These are phyloP conservation scores for Neomorphus geoffroyi DNA, from an alignment of 2,797 vertebrate species.

Conservation along the genomic window DNA sequence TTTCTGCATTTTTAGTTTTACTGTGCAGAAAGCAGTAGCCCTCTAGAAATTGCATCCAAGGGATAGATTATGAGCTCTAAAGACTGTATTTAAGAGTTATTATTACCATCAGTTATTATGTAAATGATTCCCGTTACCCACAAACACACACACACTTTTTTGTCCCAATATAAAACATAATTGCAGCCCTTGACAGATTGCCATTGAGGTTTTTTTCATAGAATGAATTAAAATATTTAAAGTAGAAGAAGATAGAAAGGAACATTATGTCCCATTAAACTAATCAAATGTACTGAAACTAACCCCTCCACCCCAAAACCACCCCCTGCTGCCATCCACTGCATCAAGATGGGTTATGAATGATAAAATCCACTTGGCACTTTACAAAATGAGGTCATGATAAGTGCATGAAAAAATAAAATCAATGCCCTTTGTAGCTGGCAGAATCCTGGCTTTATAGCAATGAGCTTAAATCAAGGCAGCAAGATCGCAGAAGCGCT, in stretches of 20 bases:
- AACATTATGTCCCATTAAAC: slow-evolving; percentile 41
- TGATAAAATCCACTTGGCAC: slow-evolving; percentile 27
- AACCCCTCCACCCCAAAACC: not conserved
- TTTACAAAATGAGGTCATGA: slow-evolving; percentile 46
- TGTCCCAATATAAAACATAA: slow-evolving; percentile 41
- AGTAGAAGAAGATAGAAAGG: slow-evolving; percentile 21
- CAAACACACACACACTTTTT: not conserved
- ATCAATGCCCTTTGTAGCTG: slow-evolving; percentile 4
- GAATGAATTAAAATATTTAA: slow-evolving; percentile 55
- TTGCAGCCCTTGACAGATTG: slow-evolving; percentile 42
- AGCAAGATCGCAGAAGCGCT: not conserved
- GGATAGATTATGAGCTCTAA: not conserved
- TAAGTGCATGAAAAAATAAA: slow-evolving; percentile 47
- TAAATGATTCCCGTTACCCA: slow-evolving; percentile 39
- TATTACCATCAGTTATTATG: slow-evolving; percentile 32
- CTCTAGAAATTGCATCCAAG: not conserved
- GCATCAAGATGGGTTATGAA: slow-evolving; percentile 32
- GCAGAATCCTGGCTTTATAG: not conserved
- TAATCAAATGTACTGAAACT: slow-evolving; percentile 51
- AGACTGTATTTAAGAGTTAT: slow-evolving; percentile 8
- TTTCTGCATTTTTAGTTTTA: not conserved
- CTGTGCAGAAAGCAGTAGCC: not conserved
- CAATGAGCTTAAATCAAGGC: slow-evolving; percentile 10
- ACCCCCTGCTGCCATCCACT: not conserved
- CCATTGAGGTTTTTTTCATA: not conserved